Evolutionary conservation across 2,888 invertebrate species (phyloP), one percentile per base, ranked within the genome.

Genomic region (Ennomos quercinarius): DNA sequence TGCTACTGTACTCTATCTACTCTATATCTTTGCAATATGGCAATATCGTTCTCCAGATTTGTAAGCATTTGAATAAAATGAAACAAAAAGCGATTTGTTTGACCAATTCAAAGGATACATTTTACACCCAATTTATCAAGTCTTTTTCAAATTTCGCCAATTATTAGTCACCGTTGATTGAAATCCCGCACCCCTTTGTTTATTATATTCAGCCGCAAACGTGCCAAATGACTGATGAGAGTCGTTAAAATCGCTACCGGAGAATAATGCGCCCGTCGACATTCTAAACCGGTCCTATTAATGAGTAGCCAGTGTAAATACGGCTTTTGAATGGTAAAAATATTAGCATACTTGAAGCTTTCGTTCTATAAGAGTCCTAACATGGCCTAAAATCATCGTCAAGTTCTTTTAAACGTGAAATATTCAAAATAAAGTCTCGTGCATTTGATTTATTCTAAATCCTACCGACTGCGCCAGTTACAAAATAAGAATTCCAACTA

Each of bases 221-320:
- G 46, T 36, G 36, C 48, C 35, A 50, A 56, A 56, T 58, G 66
- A 67, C 64, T 49, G 47, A 67, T 64, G 53, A 36, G 9, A 27
- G 46, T 45, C 64, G 56, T 57, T 62, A 61, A 57, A 62, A 57
- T 64, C 48, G 57, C 57, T 53, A 60, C 55, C 46, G 34, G 53
- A 57, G 57, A 64, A 34, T 67, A 62, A 67, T 67, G 41, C 49
- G 40, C 45, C 54, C 37, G 57, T 54, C 62, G 62, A 48, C 64
- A 64, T 67, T 67, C 60, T 64, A 62, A 45, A 49, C 50, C 53
- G n/a, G 40, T 39, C 45, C 47, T 64, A 64, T 63, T 61, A 64
- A 67, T 67, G 67, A 54, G 43, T n/a, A 37, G 47, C 10, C 37
- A 37, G 17, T 35, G 12, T 35, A 12, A 12, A 41, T 49, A 41